Conservation (phyloP, 1,140 invertebrate genomes). For the Ditylenchus dipsaci region DNA sequence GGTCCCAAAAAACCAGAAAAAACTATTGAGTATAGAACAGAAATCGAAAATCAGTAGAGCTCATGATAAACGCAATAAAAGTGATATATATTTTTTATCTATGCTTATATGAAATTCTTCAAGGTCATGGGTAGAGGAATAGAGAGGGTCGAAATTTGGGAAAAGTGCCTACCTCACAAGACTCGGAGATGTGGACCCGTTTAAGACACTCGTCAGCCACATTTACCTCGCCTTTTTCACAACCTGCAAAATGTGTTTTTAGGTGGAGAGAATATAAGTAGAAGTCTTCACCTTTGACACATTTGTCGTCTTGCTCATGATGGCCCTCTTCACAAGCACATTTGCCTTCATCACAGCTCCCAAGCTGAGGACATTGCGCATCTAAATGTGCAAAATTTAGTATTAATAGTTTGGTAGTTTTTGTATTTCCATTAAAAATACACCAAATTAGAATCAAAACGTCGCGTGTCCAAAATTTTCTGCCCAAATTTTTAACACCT, state of each 20-base stretch:
- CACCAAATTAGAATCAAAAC: too few species aligned
- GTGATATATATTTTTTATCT: too few species aligned
- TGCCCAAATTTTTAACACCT: too few species aligned
- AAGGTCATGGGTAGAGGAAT: too few species aligned
- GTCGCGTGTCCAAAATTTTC: too few species aligned
- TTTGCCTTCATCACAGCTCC: constrained; percentile 48
- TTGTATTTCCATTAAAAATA: too few species aligned
- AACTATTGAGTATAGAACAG: too few species aligned
- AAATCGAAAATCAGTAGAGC: too few species aligned
- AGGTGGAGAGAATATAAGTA: not conserved
- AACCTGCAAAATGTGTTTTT: constrained; percentile 23
- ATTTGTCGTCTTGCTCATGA: constrained; percentile 31
- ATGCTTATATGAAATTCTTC: too few species aligned
- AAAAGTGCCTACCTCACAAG: constrained; percentile 19
- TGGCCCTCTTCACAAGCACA: constrained; percentile 44
- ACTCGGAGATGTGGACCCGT: constrained; percentile 37
- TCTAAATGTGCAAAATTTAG: not conserved
- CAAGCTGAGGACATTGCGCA: constrained; percentile 45
- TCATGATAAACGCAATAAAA: too few species aligned
- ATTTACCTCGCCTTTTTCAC: constrained; percentile 38
- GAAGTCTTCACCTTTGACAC: constrained; percentile 37
- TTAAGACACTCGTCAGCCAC: constrained; percentile 41
- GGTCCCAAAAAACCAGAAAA: too few species aligned
- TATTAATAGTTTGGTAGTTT: not conserved
- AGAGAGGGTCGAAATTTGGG: too few species aligned